A percentile compares a stretch with the other conserved stretches of the same genome.
phyloP scores from a whole-genome alignment of 2,888 invertebrate species.

The Dexiosoma caninum region DNA sequence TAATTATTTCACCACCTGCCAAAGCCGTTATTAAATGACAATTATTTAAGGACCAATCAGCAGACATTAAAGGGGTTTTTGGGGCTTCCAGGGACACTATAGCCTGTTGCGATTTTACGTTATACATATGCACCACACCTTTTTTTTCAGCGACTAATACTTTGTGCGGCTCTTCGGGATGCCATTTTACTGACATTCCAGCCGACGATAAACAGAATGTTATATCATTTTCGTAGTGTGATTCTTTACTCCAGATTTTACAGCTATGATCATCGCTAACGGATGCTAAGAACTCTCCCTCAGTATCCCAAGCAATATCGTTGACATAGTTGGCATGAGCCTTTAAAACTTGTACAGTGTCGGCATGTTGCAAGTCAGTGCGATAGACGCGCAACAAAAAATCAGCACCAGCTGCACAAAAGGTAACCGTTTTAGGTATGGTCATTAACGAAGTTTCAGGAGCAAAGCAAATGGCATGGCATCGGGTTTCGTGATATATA shows the following conservation, averaged over 20 bases:
- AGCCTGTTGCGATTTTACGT: slow-evolving; percentile 82
- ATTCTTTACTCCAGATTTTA: slow-evolving; percentile 82
- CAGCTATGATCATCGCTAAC: slow-evolving; percentile 87
- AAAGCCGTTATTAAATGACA: slow-evolving; percentile 81
- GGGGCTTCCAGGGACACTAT: slow-evolving; percentile 83
- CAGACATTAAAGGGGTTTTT: slow-evolving; percentile 81
- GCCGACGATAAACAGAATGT: slow-evolving; percentile 83
- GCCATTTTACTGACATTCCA: slow-evolving; percentile 84
- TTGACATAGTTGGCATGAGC: slow-evolving; percentile 85
- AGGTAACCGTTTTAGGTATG: slow-evolving; percentile 79
- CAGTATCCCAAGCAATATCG: slow-evolving; percentile 83
- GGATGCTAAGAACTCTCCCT: slow-evolving; percentile 84
- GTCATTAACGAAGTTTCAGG: slow-evolving; percentile 81
- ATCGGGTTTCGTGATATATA: slow-evolving; percentile 80
- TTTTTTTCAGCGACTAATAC: slow-evolving; percentile 86
- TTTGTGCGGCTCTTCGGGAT: slow-evolving; percentile 84
- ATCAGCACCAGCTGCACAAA: slow-evolving; percentile 80
- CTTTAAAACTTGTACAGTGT: slow-evolving; percentile 76
- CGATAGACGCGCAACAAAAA: slow-evolving; percentile 80
- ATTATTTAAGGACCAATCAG: slow-evolving; percentile 85
- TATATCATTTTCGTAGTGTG: slow-evolving; percentile 79
- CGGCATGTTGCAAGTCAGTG: slow-evolving; percentile 79
- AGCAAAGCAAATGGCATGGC: slow-evolving; percentile 81
- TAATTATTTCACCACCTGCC: slow-evolving; percentile 82
- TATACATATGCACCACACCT: slow-evolving; percentile 86